phyloP scores from a whole-genome alignment of 2,797 vertebrate genomes.

The Phrynocephalus vlangalii region DNA sequence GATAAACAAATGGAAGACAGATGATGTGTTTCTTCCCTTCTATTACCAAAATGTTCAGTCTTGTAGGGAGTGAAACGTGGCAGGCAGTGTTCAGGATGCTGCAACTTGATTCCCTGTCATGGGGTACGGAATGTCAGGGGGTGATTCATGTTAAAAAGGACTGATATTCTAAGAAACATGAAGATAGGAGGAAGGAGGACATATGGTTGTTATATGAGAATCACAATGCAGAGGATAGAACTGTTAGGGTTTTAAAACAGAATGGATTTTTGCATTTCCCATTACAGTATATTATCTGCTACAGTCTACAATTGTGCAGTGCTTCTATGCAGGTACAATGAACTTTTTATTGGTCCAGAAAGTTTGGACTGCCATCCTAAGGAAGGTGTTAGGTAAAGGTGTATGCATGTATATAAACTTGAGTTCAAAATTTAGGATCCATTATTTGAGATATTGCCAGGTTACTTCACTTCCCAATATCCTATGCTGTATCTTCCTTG shows the following conservation, averaged over 20 bases:
- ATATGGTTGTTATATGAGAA: neutral
- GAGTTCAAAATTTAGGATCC: neutral
- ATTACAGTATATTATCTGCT: neutral
- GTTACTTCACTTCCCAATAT: neutral
- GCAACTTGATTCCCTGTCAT: neutral
- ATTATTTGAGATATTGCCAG: neutral
- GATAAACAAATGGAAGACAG: neutral
- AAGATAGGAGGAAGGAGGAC: neutral
- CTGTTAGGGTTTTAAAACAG: neutral
- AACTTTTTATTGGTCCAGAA: neutral
- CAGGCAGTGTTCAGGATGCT: neutral
- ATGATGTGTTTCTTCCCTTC: neutral
- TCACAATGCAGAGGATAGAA: neutral
- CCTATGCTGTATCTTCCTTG: neutral
- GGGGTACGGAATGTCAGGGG: neutral
- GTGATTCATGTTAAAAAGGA: conserved; percentile 2
- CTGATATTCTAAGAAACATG: neutral
- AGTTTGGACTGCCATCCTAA: neutral
- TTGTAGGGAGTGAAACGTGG: neutral
- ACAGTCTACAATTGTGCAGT: neutral
- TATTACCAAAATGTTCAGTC: neutral
- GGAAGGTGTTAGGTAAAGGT: neutral
- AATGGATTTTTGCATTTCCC: neutral
- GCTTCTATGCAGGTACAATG: neutral
- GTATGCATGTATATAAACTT: neutral